Percentiles rank a stretch among this genome's conserved stretches.
Conservation (phyloP, 2,888 invertebrate genomes). For the Sepiola atlantica region DNA sequence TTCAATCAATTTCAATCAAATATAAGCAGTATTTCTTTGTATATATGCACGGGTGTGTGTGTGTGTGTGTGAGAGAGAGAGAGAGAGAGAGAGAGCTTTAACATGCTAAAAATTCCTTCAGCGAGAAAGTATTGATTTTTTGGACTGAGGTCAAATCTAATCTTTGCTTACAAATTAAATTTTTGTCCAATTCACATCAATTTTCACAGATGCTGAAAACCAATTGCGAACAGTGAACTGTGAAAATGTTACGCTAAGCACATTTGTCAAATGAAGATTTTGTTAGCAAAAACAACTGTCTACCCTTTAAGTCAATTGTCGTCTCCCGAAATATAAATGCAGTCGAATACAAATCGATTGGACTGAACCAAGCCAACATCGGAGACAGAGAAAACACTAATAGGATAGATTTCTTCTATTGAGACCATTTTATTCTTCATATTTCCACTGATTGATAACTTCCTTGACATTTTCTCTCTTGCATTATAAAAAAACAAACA, state of each 20-base stretch:
- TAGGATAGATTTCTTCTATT: neutral
- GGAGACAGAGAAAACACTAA: neutral
- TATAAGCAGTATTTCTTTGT: neutral
- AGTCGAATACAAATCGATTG: neutral
- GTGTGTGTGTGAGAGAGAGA: too few species aligned
- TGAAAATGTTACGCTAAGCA: neutral
- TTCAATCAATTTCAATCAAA: neutral
- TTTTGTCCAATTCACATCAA: neutral
- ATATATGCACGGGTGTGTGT: neutral
- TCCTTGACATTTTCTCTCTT: neutral
- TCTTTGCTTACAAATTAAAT: neutral
- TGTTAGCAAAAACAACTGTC: neutral
- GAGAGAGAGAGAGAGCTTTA: neutral
- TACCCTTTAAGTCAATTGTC: neutral
- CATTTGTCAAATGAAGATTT: neutral
- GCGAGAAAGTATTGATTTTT: neutral
- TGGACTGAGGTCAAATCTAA: constrained; percentile 20
- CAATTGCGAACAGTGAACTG: neutral
- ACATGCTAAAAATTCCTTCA: neutral
- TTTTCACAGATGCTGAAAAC: constrained; percentile 32
- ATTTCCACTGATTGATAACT: neutral
- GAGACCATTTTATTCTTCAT: neutral
- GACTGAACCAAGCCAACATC: neutral
- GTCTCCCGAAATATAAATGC: neutral
- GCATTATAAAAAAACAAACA: neutral